Conservation (phyloP, 2,888 invertebrate species). For the Phalera bucephala region DNA sequence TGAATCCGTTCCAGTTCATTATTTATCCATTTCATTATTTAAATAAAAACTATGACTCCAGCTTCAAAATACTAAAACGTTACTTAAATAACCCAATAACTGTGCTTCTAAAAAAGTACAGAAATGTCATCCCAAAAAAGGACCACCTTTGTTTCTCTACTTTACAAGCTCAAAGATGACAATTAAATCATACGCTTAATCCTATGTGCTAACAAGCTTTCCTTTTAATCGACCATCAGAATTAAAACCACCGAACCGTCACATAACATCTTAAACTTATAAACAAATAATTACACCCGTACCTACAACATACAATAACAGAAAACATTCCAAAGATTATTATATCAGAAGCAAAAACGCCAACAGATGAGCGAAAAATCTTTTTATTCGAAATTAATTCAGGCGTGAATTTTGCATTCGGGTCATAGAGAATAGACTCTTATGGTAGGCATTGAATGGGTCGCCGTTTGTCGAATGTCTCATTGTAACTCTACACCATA, state of each 20-base stretch:
- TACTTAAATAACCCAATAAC: too few species aligned
- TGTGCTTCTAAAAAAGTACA: too few species aligned
- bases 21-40: too few species aligned
- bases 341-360: conserved; percentile 23
- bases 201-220: too few species aligned
- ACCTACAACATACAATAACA: conserved; percentile 20
- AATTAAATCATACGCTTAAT: too few species aligned
- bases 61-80: too few species aligned
- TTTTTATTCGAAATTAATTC: conserved; percentile 58
- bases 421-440: conserved; percentile 48
- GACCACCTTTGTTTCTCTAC: too few species aligned
- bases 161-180: too few species aligned
- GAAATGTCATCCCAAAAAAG: too few species aligned
- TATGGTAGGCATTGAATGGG: conserved; percentile 53
- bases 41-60: too few species aligned
- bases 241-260: conserved; percentile 28
- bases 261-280: conserved; percentile 38
- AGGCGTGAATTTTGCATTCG: conserved; percentile 62
- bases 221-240: too few species aligned
- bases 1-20: too few species aligned
- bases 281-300: conserved; percentile 40
- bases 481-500: conserved; percentile 63
- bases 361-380: conserved; percentile 32
- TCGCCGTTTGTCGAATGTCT: conserved; percentile 49
- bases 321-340: conserved; percentile 32